Evolutionary conservation across 2,888 invertebrate genomes (phyloP).

Genomic region (Dusona sp.): DNA sequence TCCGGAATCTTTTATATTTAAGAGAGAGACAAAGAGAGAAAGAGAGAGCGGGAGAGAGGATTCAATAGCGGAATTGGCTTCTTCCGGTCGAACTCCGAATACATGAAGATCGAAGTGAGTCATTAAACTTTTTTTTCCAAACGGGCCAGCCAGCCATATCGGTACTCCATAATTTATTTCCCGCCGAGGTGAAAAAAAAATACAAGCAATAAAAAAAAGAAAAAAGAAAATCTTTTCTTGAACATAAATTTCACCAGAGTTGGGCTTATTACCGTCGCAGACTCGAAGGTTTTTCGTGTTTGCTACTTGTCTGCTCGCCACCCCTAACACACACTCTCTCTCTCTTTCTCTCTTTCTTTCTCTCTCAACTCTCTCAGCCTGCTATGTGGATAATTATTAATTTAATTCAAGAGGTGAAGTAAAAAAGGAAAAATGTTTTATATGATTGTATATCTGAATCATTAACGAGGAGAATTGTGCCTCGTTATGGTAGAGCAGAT

Average conservation of each 20-base stretch:
- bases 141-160: conserved; percentile 33
- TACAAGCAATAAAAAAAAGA: not conserved
- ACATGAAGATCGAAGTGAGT: conserved; percentile 20
- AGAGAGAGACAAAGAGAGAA: not conserved
- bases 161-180: conserved; percentile 36
- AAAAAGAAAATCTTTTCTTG: conserved; percentile 33
- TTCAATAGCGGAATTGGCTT: conserved; percentile 37
- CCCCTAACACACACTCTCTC: not conserved
- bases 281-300: conserved; percentile 50
- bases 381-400: conserved; percentile 8
- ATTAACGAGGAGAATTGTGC: conserved; percentile 21
- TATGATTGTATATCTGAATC: conserved; percentile 25
- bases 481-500: conserved; percentile 30
- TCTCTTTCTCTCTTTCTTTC: conserved; percentile 1
- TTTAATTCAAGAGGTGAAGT: conserved; percentile 30
- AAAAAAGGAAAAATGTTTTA: conserved; percentile 28
- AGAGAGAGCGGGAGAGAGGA: not conserved
- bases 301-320: conserved; percentile 52
- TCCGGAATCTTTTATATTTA: not conserved
- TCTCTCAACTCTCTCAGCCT: conserved; percentile 15
- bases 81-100: conserved; percentile 7
- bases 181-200: conserved; percentile 19
- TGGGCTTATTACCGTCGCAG: conserved; percentile 32
- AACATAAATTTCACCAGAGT: conserved; percentile 45
- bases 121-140: conserved; percentile 56